Conservation (phyloP, 2,888 invertebrate genomes). For the Calameuta filiformis region DNA sequence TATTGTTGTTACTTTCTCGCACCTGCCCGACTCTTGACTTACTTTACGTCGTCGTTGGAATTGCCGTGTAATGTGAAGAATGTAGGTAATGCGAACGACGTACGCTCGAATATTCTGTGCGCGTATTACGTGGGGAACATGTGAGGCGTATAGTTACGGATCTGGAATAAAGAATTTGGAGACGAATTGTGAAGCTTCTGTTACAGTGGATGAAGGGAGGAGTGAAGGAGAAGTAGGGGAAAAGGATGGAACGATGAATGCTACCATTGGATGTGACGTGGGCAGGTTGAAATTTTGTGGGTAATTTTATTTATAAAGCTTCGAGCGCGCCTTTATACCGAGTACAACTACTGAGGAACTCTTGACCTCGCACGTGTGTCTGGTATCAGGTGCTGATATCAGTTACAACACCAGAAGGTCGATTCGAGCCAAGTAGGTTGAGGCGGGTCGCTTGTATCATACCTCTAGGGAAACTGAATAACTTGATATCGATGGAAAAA, state of each 20-base stretch:
- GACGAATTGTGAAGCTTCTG: background rate
- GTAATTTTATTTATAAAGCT: background rate
- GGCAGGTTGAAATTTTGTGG: background rate
- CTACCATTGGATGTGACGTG: background rate
- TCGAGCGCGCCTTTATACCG: background rate
- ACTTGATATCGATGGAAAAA: constrained; percentile 1
- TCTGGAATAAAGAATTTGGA: background rate
- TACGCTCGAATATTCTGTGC: background rate
- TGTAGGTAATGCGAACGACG: background rate
- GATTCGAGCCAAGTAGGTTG: constrained; percentile 17
- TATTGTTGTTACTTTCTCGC: background rate
- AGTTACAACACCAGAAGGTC: constrained; percentile 29
- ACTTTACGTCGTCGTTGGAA: background rate
- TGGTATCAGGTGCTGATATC: constrained; percentile 33
- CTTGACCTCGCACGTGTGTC: constrained; percentile 32
- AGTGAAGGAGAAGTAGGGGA: background rate
- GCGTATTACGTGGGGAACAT: background rate
- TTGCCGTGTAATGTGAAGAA: background rate
- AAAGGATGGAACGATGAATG: background rate
- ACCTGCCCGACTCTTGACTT: background rate
- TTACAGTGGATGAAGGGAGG: background rate
- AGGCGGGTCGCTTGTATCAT: constrained; percentile 20
- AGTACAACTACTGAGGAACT: background rate
- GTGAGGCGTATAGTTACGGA: background rate
- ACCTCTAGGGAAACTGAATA: constrained; percentile 14